phyloP scores from a whole-genome alignment of 2,888 invertebrate species.

The Coecobrya sp. region DNA sequence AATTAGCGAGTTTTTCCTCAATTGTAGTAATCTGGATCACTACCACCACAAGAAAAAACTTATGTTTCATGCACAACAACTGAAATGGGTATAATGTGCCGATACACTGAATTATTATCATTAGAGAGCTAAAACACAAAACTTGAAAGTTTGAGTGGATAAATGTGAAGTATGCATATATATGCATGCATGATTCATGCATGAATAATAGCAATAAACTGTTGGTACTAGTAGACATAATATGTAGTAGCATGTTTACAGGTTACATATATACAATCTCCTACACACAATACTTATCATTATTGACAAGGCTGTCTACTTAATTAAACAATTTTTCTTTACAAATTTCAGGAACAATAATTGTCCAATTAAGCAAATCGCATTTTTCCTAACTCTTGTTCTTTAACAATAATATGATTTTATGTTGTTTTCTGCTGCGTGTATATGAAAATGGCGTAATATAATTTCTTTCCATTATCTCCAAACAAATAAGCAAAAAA shows the following conservation, averaged over 20 bases:
- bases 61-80: constrained; percentile 20
- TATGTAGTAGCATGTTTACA: constrained; percentile 34
- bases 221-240: not conserved
- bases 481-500: constrained; percentile 71
- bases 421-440: constrained; percentile 26
- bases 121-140: constrained; percentile 51
- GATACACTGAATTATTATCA: constrained; percentile 64
- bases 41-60: constrained; percentile 56
- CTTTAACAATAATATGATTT: constrained; percentile 43
- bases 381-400: constrained; percentile 73
- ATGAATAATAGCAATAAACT: constrained; percentile 1
- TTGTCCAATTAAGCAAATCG: constrained; percentile 80
- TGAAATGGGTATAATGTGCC: constrained; percentile 50
- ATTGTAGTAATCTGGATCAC: constrained; percentile 72
- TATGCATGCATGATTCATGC: constrained; percentile 36
- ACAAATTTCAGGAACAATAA: constrained; percentile 78
- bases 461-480: constrained; percentile 65
- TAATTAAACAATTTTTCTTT: constrained; percentile 81
- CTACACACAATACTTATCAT: constrained; percentile 68
- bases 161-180: constrained; percentile 1
- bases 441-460: constrained; percentile 54
- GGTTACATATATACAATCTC: constrained; percentile 40
- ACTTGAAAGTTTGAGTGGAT: constrained; percentile 39
- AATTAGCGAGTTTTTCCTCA: constrained; percentile 75
- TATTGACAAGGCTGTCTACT: constrained; percentile 80